phyloP scores from a whole-genome alignment of 1,140 invertebrate genomes.

The Drosophila erecta region DNA sequence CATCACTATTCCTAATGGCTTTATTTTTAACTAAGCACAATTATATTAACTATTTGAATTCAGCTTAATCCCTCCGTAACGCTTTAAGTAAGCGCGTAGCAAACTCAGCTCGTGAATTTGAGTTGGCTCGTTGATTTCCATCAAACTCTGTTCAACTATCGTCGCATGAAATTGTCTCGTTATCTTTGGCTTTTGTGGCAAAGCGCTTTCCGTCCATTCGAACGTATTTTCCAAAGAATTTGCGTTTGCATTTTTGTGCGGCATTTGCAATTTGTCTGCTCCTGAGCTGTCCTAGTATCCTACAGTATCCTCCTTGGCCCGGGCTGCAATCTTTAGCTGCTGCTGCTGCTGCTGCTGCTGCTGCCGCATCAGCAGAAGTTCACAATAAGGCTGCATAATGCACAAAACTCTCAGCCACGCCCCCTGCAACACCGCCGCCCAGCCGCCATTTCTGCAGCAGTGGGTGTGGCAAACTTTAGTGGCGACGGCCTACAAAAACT shows the following conservation, averaged over 20 bases:
- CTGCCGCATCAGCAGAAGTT: slow-evolving; percentile 55
- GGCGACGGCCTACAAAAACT: slow-evolving; percentile 63
- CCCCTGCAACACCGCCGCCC: not conserved
- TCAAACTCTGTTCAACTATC: slow-evolving; percentile 45
- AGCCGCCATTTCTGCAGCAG: slow-evolving; percentile 14
- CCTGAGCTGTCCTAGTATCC: not conserved
- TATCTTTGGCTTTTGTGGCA: slow-evolving; percentile 60
- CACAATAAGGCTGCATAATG: slow-evolving; percentile 67
- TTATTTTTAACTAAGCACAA: no score
- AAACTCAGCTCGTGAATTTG: slow-evolving; percentile 12
- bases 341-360: not conserved
- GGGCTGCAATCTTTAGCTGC: slow-evolving; percentile 21
- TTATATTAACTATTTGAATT: no score
- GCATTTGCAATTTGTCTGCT: slow-evolving; percentile 60
- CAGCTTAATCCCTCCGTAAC: no score
- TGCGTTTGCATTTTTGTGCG: slow-evolving; percentile 62
- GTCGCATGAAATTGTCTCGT: slow-evolving; percentile 62
- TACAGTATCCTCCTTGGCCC: not conserved
- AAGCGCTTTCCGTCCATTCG: slow-evolving; percentile 23
- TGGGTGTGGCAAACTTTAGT: slow-evolving; percentile 60
- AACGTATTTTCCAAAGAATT: slow-evolving; percentile 58
- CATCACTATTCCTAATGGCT: no score
- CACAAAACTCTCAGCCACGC: slow-evolving; percentile 30
- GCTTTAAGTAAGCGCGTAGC: no score
- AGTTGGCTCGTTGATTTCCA: slow-evolving; percentile 41